Evolutionary conservation across 2,888 invertebrate genomes (phyloP), one percentile per base, ranked within the genome.

Genomic region (Nomada ruficornis): DNA sequence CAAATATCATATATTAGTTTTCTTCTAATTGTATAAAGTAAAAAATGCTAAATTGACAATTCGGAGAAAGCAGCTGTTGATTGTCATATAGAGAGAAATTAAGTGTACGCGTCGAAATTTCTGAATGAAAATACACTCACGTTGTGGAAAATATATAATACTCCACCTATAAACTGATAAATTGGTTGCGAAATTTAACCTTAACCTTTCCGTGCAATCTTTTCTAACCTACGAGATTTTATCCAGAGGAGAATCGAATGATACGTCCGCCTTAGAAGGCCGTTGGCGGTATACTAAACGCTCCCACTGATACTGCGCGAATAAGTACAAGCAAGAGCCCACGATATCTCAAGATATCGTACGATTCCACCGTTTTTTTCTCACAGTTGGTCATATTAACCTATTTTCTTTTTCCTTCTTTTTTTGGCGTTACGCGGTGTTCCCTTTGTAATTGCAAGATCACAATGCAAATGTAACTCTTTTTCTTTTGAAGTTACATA

Each of bases 241-340:
- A 18, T 64, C 26, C 20, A 52, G 44, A 54, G 47, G 52, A 54
- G 59, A 52, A 69, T 18, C 15, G 20, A 18, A 11, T 11, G n/a
- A 57, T 54, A 64, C 69, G 52, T 82, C 65, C 70, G 23, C 55
- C 73, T 50, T 70, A 67, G 68, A 77, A 82, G 71, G 77, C 71
- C 64, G 85, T 80, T 79, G 80, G 82, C 85, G 83, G 80, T 80
- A 75, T 84, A 91, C 90, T 91, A 86, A 89, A 87, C 79, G 86
- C 86, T 86, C 82, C 79, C 81, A 71, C 64, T 75, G 69, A 84
- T 65, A 78, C 59, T 63, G 59, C 55, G 79, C 77, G 63, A 77
- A 87, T 87, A 88, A 83, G 81, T 87, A 86, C 77, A 44, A 64
- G n/a, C 59, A 64, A 60, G 63, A 59, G 36, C 69, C 57, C 74